phyloP scores from a whole-genome alignment of 2,888 invertebrate species.

The Aspidiotus rigidus region DNA sequence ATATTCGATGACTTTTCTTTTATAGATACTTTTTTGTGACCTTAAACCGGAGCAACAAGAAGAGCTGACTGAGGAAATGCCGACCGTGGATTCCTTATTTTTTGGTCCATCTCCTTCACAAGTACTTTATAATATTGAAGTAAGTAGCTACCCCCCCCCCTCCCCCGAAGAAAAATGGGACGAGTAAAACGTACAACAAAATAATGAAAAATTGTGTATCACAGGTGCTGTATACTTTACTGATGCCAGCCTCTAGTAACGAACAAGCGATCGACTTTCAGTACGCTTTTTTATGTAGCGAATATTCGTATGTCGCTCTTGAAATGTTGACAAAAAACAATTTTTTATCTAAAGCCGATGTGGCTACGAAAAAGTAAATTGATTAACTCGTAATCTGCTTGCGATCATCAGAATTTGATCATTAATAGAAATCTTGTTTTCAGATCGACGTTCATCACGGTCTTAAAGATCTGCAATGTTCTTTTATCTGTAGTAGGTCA shows the following conservation, averaged over 20 bases:
- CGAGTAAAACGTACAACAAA: neutral
- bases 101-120: conserved; percentile 62
- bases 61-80: conserved; percentile 3
- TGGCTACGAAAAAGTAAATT: conserved; percentile 55
- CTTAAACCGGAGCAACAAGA: conserved; percentile 10
- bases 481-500: conserved; percentile 69
- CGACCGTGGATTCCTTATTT: conserved; percentile 55
- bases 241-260: conserved; percentile 75
- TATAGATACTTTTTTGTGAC: conserved; percentile 25
- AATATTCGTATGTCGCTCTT: conserved; percentile 58
- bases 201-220: conserved; percentile 37
- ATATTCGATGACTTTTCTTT: neutral
- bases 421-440: conserved; percentile 30
- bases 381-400: neutral
- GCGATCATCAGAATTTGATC: neutral
- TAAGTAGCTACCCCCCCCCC: conserved; percentile 42
- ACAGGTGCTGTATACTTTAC: conserved; percentile 72
- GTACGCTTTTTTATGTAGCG: conserved; percentile 57
- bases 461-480: conserved; percentile 79
- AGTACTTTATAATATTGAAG: conserved; percentile 67
- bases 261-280: conserved; percentile 64
- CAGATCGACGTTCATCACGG: conserved; percentile 76
- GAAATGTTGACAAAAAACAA: conserved; percentile 77
- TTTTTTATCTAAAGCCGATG: conserved; percentile 69
- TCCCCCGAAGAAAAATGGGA: neutral